Evolutionary conservation across 2,888 invertebrate species (phyloP).

Genomic region (Ornithoptera priamus): DNA sequence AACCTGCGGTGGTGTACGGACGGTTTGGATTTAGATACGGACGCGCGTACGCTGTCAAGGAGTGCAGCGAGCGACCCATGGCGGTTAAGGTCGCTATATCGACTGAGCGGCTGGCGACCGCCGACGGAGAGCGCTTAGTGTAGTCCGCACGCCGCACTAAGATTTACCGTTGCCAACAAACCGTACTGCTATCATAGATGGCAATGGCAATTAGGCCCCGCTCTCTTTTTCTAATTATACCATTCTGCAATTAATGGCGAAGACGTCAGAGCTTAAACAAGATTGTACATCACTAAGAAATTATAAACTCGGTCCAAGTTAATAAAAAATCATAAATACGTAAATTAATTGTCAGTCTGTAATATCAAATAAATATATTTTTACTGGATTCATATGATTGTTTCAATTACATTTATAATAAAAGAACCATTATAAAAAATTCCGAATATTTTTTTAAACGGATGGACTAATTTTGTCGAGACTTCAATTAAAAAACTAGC

Average conservation of each 20-base stretch:
- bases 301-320: too few relatives aligned
- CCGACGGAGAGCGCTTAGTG: constrained; percentile 18
- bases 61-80: constrained; percentile 68
- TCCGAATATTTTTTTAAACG: neutral
- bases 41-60: constrained; percentile 53
- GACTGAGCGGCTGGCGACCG: constrained; percentile 48
- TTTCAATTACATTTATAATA: too few relatives aligned
- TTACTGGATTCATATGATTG: too few relatives aligned
- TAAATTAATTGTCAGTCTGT: too few relatives aligned
- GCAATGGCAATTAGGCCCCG: constrained; percentile 7
- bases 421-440: neutral
- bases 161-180: constrained; percentile 45
- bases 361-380: too few relatives aligned
- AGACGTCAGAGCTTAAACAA: neutral
- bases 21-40: constrained; percentile 48
- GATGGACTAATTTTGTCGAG: neutral
- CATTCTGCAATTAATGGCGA: neutral
- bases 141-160: constrained; percentile 6
- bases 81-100: constrained; percentile 58
- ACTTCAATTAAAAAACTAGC: too few relatives aligned
- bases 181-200: constrained; percentile 1
- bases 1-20: constrained; percentile 56
- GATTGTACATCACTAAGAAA: neutral
- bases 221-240: constrained; percentile 15
- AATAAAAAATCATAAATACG: too few relatives aligned